Conservation (phyloP, 92 coral and sea anemone species). For the Palythoa caribaeorum region DNA sequence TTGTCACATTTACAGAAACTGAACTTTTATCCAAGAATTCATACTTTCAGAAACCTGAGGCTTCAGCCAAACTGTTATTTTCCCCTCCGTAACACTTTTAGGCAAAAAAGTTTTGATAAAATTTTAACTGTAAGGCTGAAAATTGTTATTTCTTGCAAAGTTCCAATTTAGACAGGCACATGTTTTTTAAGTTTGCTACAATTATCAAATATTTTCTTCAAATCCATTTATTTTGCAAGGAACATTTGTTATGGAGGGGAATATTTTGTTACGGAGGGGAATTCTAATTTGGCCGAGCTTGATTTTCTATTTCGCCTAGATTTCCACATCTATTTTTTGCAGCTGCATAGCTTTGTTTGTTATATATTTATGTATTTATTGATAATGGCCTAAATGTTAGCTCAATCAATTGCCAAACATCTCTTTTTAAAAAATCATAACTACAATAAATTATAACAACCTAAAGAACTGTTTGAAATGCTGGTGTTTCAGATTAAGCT, state of each 20-base stretch:
- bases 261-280: too few relatives aligned
- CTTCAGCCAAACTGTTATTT: too few relatives aligned
- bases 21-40: background rate
- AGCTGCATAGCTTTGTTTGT: constrained; percentile 5
- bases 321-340: background rate
- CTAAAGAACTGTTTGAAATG: constrained; percentile 8
- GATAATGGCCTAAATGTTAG: background rate
- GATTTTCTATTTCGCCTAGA: too few relatives aligned
- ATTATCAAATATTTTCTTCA: too few relatives aligned
- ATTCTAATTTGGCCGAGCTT: too few relatives aligned
- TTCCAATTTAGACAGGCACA: background rate
- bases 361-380: background rate
- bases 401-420: constrained; percentile 4
- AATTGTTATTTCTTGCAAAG: too few relatives aligned
- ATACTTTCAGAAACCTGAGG: background rate
- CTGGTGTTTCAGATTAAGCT: constrained; percentile 9
- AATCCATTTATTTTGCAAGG: too few relatives aligned
- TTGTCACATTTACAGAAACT: background rate
- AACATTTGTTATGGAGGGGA: too few relatives aligned
- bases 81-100: too few relatives aligned
- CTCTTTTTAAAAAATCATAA: background rate
- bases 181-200: too few relatives aligned
- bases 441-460: constrained; percentile 2
- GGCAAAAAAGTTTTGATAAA: too few relatives aligned
- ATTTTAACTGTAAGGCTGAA: background rate